Conservation (phyloP, 2,113 vertebrate species). For the Albula glossodonta region DNA sequence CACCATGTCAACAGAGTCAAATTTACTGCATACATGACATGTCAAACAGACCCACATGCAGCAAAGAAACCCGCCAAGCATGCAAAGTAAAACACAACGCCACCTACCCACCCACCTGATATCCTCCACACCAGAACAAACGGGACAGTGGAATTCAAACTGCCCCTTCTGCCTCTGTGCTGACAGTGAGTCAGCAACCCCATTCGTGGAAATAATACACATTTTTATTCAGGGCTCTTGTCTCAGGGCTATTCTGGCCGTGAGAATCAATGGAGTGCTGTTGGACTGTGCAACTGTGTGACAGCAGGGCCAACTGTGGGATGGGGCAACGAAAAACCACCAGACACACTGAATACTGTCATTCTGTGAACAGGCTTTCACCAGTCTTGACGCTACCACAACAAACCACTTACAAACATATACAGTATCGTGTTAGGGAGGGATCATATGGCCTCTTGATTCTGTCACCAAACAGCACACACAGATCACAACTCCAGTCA, state of each 20-base stretch:
- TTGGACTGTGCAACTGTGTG: neutral
- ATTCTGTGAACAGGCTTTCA: neutral
- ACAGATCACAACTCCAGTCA: neutral
- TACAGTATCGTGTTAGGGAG: neutral
- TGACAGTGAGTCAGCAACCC: neutral
- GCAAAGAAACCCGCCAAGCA: neutral
- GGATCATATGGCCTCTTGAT: neutral
- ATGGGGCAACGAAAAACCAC: neutral
- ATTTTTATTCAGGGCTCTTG: neutral
- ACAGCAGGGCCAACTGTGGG: neutral
- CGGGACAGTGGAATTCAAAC: neutral
- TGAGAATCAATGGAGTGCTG: neutral
- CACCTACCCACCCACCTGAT: neutral
- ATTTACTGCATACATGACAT: neutral
- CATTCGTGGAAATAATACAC: neutral
- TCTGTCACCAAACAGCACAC: neutral
- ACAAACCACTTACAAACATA: neutral
- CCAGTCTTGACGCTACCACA: neutral
- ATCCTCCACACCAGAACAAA: neutral
- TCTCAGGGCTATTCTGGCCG: neutral
- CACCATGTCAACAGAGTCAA: neutral
- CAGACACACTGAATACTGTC: neutral
- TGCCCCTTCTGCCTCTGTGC: neutral
- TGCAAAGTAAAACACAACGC: neutral
- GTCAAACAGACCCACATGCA: neutral